A percentile compares a stretch with the other conserved stretches of the same genome.
Evolutionary conservation across 2,888 invertebrate genomes (phyloP).

Genomic region (Drepanosiphum platanoidis): DNA sequence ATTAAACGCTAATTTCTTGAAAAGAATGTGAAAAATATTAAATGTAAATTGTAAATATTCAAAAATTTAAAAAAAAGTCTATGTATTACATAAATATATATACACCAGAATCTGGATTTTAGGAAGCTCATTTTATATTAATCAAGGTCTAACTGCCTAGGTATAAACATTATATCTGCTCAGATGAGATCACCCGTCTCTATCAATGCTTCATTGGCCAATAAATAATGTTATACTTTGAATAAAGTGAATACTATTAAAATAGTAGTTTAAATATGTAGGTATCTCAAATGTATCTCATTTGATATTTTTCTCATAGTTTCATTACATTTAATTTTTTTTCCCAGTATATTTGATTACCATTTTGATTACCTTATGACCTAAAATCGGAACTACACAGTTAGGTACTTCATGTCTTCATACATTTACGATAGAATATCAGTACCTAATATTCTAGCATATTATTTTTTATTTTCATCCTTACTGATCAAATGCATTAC

Average conservation of each 20-base stretch:
- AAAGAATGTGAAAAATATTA: no score
- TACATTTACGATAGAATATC: conserved; percentile 7
- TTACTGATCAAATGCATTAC: background rate
- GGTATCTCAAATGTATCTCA: background rate
- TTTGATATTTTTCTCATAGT: background rate
- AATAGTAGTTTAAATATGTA: background rate
- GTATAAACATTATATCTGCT: no score
- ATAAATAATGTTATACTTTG: background rate
- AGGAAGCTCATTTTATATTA: background rate
- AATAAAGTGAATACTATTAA: background rate
- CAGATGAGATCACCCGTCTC: no score
- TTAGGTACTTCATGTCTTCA: conserved; percentile 41
- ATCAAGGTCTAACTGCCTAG: background rate
- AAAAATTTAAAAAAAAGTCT: no score
- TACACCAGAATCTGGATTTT: background rate
- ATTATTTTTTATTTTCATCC: conserved; percentile 7
- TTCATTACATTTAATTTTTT: conserved; percentile 4
- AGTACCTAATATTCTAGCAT: background rate
- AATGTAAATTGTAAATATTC: no score
- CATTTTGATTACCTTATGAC: conserved; percentile 33
- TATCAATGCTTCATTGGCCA: background rate
- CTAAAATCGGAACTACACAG: conserved; percentile 18
- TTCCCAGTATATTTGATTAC: background rate
- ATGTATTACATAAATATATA: no score
- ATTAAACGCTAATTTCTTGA: no score